A percentile compares a stretch with the other conserved stretches of the same genome.
Evolutionary conservation across 23 tunicate species (phyloP).

Genomic region (Halocynthia roretzi): DNA sequence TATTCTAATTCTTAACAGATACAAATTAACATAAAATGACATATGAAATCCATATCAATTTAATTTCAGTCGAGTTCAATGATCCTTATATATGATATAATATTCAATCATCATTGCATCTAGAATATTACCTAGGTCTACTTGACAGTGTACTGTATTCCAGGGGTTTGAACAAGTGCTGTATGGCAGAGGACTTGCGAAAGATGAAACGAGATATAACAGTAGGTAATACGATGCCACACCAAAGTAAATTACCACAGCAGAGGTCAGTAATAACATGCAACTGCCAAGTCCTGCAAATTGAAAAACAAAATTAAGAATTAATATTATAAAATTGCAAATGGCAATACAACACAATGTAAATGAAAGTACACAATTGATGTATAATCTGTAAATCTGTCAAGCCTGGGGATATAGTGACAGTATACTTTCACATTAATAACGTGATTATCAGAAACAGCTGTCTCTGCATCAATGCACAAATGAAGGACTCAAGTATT

Average conservation of each 20-base stretch:
- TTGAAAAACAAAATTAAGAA: not conserved
- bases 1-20: too few species aligned
- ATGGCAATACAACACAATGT: not conserved
- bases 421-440: too few species aligned
- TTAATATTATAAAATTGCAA: not conserved
- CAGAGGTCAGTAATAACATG: conserved; percentile 44
- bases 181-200: conserved; percentile 53
- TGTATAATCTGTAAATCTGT: too few species aligned
- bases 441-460: too few species aligned
- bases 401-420: too few species aligned
- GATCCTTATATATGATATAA: too few species aligned
- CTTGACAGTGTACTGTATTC: conserved; percentile 60
- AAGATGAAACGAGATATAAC: conserved; percentile 51
- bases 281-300: conserved; percentile 71
- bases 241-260: conserved; percentile 52
- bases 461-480: too few species aligned
- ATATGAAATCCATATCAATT: too few species aligned
- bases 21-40: too few species aligned
- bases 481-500: too few species aligned
- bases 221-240: conserved; percentile 72
- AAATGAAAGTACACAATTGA: too few species aligned
- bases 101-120: not conserved
- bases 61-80: too few species aligned
- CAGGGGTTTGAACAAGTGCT: conserved; percentile 49
- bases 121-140: conserved; percentile 10